Base-by-base conservation (phyloP, 2,888 invertebrate species). In the Diachrysia chrysitis region DNA sequence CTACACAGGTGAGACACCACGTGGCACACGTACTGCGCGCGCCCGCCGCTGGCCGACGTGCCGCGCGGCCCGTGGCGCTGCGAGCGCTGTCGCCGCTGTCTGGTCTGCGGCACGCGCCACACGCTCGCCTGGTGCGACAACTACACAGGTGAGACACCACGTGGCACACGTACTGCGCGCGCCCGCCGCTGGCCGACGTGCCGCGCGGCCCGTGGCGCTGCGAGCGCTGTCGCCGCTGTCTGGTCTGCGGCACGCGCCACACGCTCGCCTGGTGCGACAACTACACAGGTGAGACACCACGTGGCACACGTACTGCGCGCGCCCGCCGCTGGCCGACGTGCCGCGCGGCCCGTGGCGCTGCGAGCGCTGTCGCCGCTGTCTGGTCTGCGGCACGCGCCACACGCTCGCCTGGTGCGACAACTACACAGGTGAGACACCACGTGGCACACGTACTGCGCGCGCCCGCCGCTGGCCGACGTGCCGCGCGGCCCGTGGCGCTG, bases 41-140 rank as follows among this genome's bases (percentile, higher is more conserved):
- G 51, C 51, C 51, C 21, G 9, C 21, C 21, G 51, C 19, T 6
- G 51, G 9, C 98, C 67, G 97, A 97, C 81, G 99, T 99, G 66
- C 99, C 99, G 25, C 97, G 98, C 82, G 99, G 99, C 21, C 98
- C 98, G 63, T 99, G 99, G 99, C 98, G 99, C 90, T 99, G 99
- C 94, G 98, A 98, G 95, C 99, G 99, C 97, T 99, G 99, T 92
- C 98, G 98, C 0, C 96, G 97, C 68, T 99, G 99, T 89, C 97
- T 97, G 82, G 97, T 97, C 58, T 99, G 99, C 94, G 99, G 99
- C 37, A 96, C 98, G 0, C 96, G 97, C 69, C 97, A 97, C 84
- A 98, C 98, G 0, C 97, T 97, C 19, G 96, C 97, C 68, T 94
- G 94, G 94, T 92, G 93, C 76, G 93, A 93, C 76, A 93, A 94